Base-by-base conservation (phyloP, 2,113 vertebrate species). In the Pavo muticus region DNA sequence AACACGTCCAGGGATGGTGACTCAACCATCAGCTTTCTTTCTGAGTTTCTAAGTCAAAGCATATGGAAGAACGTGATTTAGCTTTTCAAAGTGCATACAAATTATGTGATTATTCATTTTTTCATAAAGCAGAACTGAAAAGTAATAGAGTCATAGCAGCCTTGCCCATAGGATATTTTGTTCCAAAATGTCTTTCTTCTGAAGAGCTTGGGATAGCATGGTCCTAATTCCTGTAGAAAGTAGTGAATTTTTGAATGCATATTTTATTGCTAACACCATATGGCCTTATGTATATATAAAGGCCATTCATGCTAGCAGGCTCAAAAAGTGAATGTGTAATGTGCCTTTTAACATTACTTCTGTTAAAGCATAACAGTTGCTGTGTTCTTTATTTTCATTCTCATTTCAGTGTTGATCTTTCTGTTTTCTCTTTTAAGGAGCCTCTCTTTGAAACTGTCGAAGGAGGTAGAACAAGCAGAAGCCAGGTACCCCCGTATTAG, bases 381-480 rank as follows among this genome's bases (percentile, higher is more conserved):
- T 32, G 37, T 52, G 5, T 47, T 52, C 8, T 70, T 88, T 94
- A 84, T 39, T 27, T 18, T 24, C 19, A 57, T 79, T 42, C 16
- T 8, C 74, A 44, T 75, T 64, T 80, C 60, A 77, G 9, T n/a
- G 30, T 59, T 86, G 45, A 60, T 59, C 25, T 67, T 77, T 90
- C 18, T 94, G 24, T 83, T 81, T 96, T 95, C 54, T 93, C 42
- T 92, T 91, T 1, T 54, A 90, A 98, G 98, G 97, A 98, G 94
- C 29, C 97, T 98, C 6, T 98, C 97, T 74, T 91, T 98, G 95
- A 98, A 98, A 82, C 97, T 98, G 76, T 95, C 97, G 4, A 98
- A 97, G 93, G 98, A 98, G 16, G 17, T 84, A 39, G 98, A 98
- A 56, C 96, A 91, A 90, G 96, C 94, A 80, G 98, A 98, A 90